phyloP scores from a whole-genome alignment of 2,888 invertebrate genomes.

The Gerris lacustris region DNA sequence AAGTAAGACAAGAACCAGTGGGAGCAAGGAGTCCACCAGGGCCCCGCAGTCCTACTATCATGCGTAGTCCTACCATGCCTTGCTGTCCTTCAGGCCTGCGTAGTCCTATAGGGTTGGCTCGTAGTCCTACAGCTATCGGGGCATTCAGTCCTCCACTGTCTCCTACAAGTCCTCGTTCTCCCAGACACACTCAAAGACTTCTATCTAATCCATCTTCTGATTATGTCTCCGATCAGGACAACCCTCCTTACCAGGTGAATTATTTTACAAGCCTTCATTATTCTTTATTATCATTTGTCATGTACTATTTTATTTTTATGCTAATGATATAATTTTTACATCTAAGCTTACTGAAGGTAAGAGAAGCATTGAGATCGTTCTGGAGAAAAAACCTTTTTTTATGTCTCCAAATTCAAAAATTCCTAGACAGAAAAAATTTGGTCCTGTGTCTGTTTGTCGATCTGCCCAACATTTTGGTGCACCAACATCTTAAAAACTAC shows the following conservation, averaged over 20 bases:
- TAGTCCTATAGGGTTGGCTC: constrained; percentile 10
- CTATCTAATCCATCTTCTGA: constrained; percentile 28
- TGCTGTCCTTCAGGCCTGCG: not conserved
- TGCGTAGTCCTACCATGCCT: constrained; percentile 8
- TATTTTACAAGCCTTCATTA: too few relatives aligned
- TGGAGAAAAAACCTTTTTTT: too few relatives aligned
- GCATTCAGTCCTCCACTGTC: not conserved
- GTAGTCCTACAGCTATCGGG: not conserved
- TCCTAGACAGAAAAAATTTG: too few relatives aligned
- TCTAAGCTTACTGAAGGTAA: too few relatives aligned
- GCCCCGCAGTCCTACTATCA: not conserved
- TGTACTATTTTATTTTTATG: too few relatives aligned
- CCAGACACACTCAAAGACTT: constrained; percentile 17
- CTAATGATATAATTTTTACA: too few relatives aligned
- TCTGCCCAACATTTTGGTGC: too few relatives aligned
- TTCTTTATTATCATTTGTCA: too few relatives aligned
- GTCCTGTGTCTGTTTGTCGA: too few relatives aligned
- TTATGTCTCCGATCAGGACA: constrained; percentile 29
- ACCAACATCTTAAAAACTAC: too few relatives aligned
- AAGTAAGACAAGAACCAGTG: constrained; percentile 1
- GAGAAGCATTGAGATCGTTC: too few relatives aligned
- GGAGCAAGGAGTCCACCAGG: not conserved
- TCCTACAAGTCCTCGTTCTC: constrained; percentile 13
- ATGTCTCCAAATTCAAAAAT: too few relatives aligned
- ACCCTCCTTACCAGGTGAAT: not conserved